These are phyloP conservation scores for Phaetusa simplex DNA, from an alignment of 2,113 vertebrate species.

Conservation along the genomic window DNA sequence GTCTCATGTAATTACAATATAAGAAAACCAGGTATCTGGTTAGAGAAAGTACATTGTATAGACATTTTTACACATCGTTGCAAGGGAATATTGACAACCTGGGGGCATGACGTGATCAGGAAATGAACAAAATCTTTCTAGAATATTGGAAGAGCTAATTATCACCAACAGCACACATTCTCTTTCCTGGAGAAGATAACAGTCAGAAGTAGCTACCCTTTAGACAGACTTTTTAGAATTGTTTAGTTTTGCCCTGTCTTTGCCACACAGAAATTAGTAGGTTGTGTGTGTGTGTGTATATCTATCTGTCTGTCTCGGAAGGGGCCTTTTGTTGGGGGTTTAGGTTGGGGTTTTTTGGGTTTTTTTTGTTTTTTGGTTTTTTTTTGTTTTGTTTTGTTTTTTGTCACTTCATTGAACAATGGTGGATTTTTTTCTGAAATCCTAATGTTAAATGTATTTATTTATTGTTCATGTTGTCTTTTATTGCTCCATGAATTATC, in stretches of 20 bases:
- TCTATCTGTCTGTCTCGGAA: no score
- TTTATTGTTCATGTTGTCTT: neutral
- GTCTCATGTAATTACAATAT: neutral
- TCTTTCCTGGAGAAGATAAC: neutral
- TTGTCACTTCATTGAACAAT: neutral
- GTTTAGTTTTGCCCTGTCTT: neutral
- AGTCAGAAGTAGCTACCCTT: neutral
- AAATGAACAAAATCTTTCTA: neutral
- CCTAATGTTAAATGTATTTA: neutral
- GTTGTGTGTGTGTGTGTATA: no score
- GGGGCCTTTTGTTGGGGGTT: no score
- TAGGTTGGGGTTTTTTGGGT: no score
- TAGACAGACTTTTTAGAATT: neutral
- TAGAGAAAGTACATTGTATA: neutral
- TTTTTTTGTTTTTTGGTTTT: no score
- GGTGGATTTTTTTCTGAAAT: neutral
- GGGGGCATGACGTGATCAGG: neutral
- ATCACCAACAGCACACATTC: neutral
- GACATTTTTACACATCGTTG: neutral
- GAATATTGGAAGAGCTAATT: neutral
- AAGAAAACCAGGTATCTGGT: neutral
- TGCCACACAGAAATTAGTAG: neutral
- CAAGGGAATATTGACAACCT: neutral
- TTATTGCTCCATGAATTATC: neutral
- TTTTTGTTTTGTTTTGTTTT: neutral